Base-by-base conservation (phyloP, 2,888 invertebrate genomes). In the Abscondita cerata region DNA sequence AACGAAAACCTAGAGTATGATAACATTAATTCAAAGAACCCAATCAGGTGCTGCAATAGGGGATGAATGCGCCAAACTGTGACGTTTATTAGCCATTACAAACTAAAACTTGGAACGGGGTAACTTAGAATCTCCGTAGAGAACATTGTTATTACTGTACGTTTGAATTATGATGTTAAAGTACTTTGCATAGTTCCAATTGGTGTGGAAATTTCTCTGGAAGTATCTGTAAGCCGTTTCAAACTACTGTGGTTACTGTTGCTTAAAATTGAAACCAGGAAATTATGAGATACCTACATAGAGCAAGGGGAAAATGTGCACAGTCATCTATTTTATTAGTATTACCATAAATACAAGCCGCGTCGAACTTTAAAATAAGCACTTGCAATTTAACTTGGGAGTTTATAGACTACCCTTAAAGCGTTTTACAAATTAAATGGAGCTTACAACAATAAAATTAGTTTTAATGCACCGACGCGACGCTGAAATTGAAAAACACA, bases 31-130 rank as follows among this genome's bases (percentile, higher is more conserved):
- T 53, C 54, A 48, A 52, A 60, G 60, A 60, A 25, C 50, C 60
- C 54, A 60, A 60, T 60, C 60, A 60, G 60, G 55, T 60, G 54
- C 44, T 60, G 50, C 50, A 33, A 55, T 51, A 19, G 50, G n/a
- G 50, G 40, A 60, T 55, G 60, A 60, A 60, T 60, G 54, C 60
- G 20, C 54, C 54, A 60, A 50, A 16, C 54, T 44, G 51, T 60
- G 54, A 60, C 60, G 54, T 60, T 60, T 60, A 60, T 60, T 55
- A 54, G 60, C 60, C 60, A 60, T 60, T 60, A 60, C 44, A 34
- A 33, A 41, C 44, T 19, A 20, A 60, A 60, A 60, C 60, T 60
- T 60, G 41, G 50, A 52, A 51, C 44, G n/a, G 20, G 54, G 12
- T 36, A 48, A 54, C 38, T 54, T 60, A 34, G 51, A 31, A 51